Percentiles rank a stretch among this genome's conserved stretches.
phyloP scores from a whole-genome alignment of 2,113 vertebrate genomes.

The Abramis brama region DNA sequence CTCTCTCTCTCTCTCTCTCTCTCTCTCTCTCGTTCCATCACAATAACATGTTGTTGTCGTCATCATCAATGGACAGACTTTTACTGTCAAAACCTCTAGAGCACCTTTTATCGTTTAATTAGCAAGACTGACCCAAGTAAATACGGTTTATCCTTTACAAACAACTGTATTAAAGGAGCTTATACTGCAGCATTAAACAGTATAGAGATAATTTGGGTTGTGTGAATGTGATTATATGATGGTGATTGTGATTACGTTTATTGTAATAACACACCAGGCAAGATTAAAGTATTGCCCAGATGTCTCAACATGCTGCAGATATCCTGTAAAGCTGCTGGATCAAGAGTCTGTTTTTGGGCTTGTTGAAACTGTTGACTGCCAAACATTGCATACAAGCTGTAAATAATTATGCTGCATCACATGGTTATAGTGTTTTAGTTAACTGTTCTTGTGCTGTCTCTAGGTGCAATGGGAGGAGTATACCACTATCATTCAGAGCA shows the following conservation, averaged over 20 bases:
- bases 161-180: neutral
- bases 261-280: conserved; percentile 1
- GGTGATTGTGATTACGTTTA: conserved; percentile 6
- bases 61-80: neutral
- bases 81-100: neutral
- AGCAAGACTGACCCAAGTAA: neutral
- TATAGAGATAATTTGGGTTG: neutral
- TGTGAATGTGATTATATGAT: neutral
- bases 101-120: neutral
- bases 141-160: neutral
- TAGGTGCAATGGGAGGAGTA: conserved; percentile 73
- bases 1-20: conserved; percentile 12
- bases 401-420: conserved; percentile 5
- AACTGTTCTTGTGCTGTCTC: conserved; percentile 38
- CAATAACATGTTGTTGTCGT: neutral
- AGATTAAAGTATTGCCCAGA: conserved; percentile 33
- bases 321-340: conserved; percentile 38
- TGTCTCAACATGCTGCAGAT: conserved; percentile 36
- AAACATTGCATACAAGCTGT: conserved; percentile 16
- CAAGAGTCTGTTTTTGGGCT: conserved; percentile 28
- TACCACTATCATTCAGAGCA: conserved; percentile 76
- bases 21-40: neutral
- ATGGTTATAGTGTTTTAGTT: conserved; percentile 14
- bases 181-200: neutral
- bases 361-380: conserved; percentile 16